These are phyloP conservation scores for Moxostoma hubbsi DNA, from an alignment of 2,797 vertebrate genomes.

Conservation along the genomic window DNA sequence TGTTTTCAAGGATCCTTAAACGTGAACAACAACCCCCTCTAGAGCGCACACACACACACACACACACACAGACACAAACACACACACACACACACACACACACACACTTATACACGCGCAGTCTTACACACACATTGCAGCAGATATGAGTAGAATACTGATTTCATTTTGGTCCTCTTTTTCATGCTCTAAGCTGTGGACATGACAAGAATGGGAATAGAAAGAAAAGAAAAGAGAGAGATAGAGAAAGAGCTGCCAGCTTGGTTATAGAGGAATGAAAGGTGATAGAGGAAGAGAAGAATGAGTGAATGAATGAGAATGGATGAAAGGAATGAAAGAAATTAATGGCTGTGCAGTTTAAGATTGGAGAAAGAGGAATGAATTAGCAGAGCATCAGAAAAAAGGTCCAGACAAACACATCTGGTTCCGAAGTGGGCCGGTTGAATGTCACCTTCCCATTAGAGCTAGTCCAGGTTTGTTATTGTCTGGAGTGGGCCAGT, in stretches of 20 bases:
- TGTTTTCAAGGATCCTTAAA: slow-evolving; percentile 40
- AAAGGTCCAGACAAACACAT: not conserved
- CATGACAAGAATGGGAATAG: slow-evolving; percentile 59
- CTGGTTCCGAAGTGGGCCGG: not conserved
- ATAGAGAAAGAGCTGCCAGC: not conserved
- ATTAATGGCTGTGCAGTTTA: not conserved
- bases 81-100: slow-evolving; percentile 11
- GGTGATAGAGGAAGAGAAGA: slow-evolving; percentile 34
- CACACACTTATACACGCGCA: slow-evolving; percentile 16
- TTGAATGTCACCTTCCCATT: not conserved
- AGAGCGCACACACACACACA: slow-evolving; percentile 5
- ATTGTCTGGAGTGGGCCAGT: not conserved
- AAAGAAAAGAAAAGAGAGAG: slow-evolving; percentile 51
- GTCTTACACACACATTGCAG: slow-evolving; percentile 56
- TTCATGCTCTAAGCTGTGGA: slow-evolving; percentile 62
- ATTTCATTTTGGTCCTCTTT: slow-evolving; percentile 60
- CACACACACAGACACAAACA: not conserved
- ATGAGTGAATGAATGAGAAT: slow-evolving; percentile 48
- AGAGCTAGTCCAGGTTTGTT: not conserved
- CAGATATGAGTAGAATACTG: slow-evolving; percentile 70
- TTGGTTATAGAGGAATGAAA: slow-evolving; percentile 35
- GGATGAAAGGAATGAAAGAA: not conserved
- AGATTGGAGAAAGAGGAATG: not conserved
- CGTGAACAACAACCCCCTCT: not conserved
- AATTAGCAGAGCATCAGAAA: not conserved